A percentile compares a stretch with the other conserved stretches of the same genome.
These are phyloP conservation scores for Dendrolimus houi DNA, from an alignment of 2,888 invertebrate species.

Conservation along the genomic window DNA sequence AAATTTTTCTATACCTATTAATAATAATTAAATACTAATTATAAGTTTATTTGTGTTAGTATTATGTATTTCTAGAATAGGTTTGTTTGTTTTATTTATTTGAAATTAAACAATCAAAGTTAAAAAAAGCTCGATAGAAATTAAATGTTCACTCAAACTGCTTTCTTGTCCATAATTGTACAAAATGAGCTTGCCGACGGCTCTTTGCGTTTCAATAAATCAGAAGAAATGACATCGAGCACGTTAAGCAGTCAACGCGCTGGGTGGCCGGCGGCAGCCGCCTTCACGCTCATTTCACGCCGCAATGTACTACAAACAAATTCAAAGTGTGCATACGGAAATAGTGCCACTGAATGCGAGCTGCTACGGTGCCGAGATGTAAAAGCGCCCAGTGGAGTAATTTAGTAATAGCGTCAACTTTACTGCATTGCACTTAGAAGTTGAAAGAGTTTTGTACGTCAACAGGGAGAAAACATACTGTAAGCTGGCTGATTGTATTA, in stretches of 20 bases:
- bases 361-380: not conserved
- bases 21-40: no score
- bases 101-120: no score
- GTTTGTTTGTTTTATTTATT: no score
- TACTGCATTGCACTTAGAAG: no score
- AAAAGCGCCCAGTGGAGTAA: slow-evolving; percentile 3
- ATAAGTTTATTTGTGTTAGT: no score
- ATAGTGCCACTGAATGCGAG: slow-evolving; percentile 32
- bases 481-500: no score
- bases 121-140: no score
- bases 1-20: no score
- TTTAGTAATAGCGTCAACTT: slow-evolving; percentile 5
- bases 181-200: slow-evolving; percentile 31
- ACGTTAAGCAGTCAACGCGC: slow-evolving; percentile 66
- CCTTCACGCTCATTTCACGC: slow-evolving; percentile 65
- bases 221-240: slow-evolving; percentile 66
- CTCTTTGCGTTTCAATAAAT: slow-evolving; percentile 64
- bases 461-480: no score
- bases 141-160: no score
- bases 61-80: no score
- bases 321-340: slow-evolving; percentile 43
- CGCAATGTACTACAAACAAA: slow-evolving; percentile 54
- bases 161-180: slow-evolving; percentile 30
- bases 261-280: slow-evolving; percentile 65
- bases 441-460: no score